phyloP scores from a whole-genome alignment of 2,888 invertebrate species.

The Drosophila peninsularis region DNA sequence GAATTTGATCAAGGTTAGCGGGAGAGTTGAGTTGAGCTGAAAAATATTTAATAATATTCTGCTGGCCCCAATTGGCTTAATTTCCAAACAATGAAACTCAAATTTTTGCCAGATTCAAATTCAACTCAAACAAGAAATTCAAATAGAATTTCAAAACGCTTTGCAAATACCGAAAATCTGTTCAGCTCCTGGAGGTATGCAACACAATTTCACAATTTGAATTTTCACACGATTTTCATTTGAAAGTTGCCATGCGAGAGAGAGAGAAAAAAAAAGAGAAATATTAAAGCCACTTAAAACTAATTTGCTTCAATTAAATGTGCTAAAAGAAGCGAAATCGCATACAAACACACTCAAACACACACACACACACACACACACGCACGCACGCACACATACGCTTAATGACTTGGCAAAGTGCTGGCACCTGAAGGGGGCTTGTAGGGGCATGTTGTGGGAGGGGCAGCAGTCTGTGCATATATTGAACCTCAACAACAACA shows the following conservation, averaged over 20 bases:
- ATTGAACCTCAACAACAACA: slow-evolving; percentile 65
- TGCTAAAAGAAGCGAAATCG: slow-evolving; percentile 46
- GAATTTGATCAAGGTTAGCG: neutral
- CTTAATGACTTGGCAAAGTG: slow-evolving; percentile 72
- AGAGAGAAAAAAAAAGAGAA: slow-evolving; percentile 15
- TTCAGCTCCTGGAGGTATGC: neutral
- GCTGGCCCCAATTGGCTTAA: too few species aligned
- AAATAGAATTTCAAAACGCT: neutral
- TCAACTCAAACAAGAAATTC: neutral
- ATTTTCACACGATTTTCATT: slow-evolving; percentile 13
- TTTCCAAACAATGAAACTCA: too few species aligned
- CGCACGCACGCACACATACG: slow-evolving; percentile 23
- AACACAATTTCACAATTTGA: neutral
- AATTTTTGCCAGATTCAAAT: too few species aligned
- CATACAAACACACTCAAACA: slow-evolving; percentile 20
- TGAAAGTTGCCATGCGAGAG: slow-evolving; percentile 13
- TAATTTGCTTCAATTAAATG: slow-evolving; percentile 72
- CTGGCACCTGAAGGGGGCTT: slow-evolving; percentile 11
- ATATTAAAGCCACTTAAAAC: slow-evolving; percentile 61
- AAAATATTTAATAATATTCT: too few species aligned
- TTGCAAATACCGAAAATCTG: neutral
- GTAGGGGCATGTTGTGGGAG: neutral
- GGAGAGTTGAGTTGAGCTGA: too few species aligned
- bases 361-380: slow-evolving; percentile 23
- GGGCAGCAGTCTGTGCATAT: slow-evolving; percentile 45